Conservation (phyloP, 2,888 invertebrate genomes). For the Epinotia nisella region DNA sequence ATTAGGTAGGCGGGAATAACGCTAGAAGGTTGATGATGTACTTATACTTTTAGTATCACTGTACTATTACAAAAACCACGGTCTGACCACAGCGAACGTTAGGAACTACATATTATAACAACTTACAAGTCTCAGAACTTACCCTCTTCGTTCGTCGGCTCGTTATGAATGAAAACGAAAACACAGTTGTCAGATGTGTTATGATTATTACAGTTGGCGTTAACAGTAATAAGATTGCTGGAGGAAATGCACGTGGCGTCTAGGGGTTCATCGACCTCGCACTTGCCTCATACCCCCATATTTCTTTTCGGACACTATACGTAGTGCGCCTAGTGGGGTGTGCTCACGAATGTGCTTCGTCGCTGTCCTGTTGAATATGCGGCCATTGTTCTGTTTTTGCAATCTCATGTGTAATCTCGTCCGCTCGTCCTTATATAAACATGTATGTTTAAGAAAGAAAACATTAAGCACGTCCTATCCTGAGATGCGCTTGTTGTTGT, state of each 20-base stretch:
- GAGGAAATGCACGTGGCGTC: conserved; percentile 52
- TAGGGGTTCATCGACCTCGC: conserved; percentile 72
- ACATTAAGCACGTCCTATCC: conserved; percentile 40
- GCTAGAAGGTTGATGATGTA: too few species aligned
- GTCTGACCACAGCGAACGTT: not conserved
- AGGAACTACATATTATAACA: not conserved
- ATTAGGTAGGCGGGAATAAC: too few species aligned
- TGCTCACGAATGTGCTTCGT: conserved; percentile 72
- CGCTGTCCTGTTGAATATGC: conserved; percentile 74
- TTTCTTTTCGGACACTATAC: conserved; percentile 80
- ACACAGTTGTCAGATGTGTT: conserved; percentile 44
- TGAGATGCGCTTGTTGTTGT: conserved; percentile 18
- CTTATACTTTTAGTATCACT: too few species aligned
- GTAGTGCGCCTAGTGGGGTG: conserved; percentile 60
- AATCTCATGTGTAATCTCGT: conserved; percentile 78
- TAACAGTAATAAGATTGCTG: conserved; percentile 44
- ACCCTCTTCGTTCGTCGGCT: conserved; percentile 26
- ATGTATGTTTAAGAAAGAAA: conserved; percentile 47
- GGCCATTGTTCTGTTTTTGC: conserved; percentile 77
- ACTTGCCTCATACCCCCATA: conserved; percentile 72
- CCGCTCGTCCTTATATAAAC: conserved; percentile 53
- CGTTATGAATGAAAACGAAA: conserved; percentile 42
- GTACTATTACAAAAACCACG: not conserved
- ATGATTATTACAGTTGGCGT: conserved; percentile 46
- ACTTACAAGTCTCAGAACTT: conserved; percentile 11